A percentile compares a stretch with the other conserved stretches of the same genome.
Evolutionary conservation across 1,140 invertebrate species (phyloP).

Genomic region (Zaprionus taronus): DNA sequence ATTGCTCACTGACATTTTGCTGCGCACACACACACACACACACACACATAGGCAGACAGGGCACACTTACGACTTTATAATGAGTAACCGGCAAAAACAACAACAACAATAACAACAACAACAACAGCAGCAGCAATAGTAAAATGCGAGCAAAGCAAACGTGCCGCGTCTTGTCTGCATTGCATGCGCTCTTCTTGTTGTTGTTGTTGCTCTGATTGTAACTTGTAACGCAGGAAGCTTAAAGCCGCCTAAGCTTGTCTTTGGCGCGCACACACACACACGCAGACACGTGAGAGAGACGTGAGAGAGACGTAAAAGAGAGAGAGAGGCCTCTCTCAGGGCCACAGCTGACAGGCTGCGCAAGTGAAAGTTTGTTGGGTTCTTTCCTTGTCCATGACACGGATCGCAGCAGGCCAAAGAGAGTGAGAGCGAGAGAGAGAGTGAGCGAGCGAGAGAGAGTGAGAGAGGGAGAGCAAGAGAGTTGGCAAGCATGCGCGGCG

Average conservation of each 20-base stretch:
- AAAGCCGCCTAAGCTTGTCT: constrained; percentile 41
- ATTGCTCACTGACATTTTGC: constrained; percentile 81
- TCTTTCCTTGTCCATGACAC: constrained; percentile 59
- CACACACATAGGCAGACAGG: constrained; percentile 25
- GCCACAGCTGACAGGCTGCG: constrained; percentile 34
- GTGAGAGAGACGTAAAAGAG: not conserved
- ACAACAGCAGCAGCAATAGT: constrained; percentile 29
- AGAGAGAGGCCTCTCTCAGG: constrained; percentile 22
- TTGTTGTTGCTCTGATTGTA: constrained; percentile 34
- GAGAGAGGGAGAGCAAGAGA: not conserved
- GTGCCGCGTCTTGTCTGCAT: constrained; percentile 35
- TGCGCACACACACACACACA: constrained; percentile 45
- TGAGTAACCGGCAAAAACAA: constrained; percentile 56
- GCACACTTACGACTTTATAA: constrained; percentile 75
- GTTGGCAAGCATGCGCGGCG: constrained; percentile 26
- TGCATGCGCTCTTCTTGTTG: constrained; percentile 43
- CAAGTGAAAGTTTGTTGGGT: constrained; percentile 58
- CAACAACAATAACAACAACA: constrained; percentile 40
- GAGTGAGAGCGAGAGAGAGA: constrained; percentile 7
- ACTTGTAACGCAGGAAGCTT: constrained; percentile 55
- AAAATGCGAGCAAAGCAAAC: constrained; percentile 51
- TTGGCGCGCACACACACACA: not conserved
- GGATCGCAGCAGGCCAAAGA: constrained; percentile 29
- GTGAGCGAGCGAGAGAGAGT: constrained; percentile 2
- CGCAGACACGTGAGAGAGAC: not conserved